Conservation (phyloP, 2,113 vertebrate genomes). For the Equus quagga region DNA sequence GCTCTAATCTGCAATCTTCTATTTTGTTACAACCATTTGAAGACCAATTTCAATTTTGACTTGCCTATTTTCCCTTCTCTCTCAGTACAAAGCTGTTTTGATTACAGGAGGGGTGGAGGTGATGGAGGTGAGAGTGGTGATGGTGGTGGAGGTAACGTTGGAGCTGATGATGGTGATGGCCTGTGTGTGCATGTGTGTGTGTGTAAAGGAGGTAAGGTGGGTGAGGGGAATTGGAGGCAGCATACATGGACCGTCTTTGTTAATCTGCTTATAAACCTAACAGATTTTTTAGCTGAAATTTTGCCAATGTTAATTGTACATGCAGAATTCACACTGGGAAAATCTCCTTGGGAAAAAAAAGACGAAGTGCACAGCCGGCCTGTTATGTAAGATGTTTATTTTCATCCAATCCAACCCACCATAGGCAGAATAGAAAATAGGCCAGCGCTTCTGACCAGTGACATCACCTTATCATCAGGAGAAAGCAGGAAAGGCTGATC, state of each 20-base stretch:
- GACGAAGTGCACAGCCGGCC: conserved; percentile 82
- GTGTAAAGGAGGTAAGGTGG: neutral
- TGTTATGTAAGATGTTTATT: conserved; percentile 91
- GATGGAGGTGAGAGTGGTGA: neutral
- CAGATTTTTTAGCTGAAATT: conserved; percentile 85
- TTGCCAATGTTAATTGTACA: conserved; percentile 85
- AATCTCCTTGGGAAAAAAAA: conserved; percentile 82
- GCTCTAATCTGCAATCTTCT: conserved; percentile 68
- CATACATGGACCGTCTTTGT: conserved; percentile 70
- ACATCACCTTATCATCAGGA: conserved; percentile 78
- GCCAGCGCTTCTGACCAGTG: conserved; percentile 81
- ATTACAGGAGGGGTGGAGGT: conserved; percentile 61
- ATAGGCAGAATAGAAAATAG: conserved; percentile 85
- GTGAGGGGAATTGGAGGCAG: conserved; percentile 39
- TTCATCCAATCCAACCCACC: conserved; percentile 81
- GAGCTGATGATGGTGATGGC: neutral
- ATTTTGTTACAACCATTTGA: conserved; percentile 71
- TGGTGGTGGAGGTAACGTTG: neutral
- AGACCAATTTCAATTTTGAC: conserved; percentile 80
- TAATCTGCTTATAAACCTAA: conserved; percentile 84
- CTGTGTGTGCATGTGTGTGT: neutral
- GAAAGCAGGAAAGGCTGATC: conserved; percentile 59
- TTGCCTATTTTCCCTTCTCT: conserved; percentile 64
- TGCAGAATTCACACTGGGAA: conserved; percentile 85
- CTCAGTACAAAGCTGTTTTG: conserved; percentile 75